Evolutionary conservation across 1,140 invertebrate genomes (phyloP), one percentile per base, ranked within the genome.

Genomic region (Campoletis sonorensis): DNA sequence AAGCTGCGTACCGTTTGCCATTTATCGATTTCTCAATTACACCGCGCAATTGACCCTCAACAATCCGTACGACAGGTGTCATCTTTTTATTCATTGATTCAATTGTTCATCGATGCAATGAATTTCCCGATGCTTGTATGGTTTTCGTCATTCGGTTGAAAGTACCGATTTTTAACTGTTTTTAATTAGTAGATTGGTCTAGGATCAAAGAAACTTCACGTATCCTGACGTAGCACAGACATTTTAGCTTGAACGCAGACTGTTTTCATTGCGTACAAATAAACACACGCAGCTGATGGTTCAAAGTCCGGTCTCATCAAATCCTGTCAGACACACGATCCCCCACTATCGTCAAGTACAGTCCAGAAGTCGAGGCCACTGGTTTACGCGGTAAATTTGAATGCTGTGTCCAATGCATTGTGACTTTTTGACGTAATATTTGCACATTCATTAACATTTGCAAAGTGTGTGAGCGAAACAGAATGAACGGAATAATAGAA

Each of bases 31-130:
- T 54, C 7, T 85, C 73, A 0, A 84, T 18, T 0, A 54, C 8
- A 13, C 88, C 88, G 10, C 81, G 79, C 0, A 89, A 51, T 13
- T 49, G 45, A 3, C 88, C 88, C 15, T 89, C 58, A 11, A 79
- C 30, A 27, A 75, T 45, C 37, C 72, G 16, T 51, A 82, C 58
- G 21, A 79, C 13, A 4, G 71, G 81, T 54, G 64, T 73, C 26
- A 21, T 78, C 73, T 64, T 64, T 64, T 26, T 1, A 13, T 64
- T 64, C 27, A 4, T 64, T 26, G n/a, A 21, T 58, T n/a, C 18
- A 18, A n/a, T 4, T 18, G 21, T 58, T 58, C 4, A 23, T 45
- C 1, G 54, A n/a, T 18, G 16, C 21, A 10, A n/a, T 4, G 21
- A 58, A 58, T 58, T 13, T 45, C 13, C 8, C 51, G 51, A 54